Percentiles rank a stretch among this genome's conserved stretches.
Conservation (phyloP, 2,888 invertebrate species). For the Malthinus flaveolus region DNA sequence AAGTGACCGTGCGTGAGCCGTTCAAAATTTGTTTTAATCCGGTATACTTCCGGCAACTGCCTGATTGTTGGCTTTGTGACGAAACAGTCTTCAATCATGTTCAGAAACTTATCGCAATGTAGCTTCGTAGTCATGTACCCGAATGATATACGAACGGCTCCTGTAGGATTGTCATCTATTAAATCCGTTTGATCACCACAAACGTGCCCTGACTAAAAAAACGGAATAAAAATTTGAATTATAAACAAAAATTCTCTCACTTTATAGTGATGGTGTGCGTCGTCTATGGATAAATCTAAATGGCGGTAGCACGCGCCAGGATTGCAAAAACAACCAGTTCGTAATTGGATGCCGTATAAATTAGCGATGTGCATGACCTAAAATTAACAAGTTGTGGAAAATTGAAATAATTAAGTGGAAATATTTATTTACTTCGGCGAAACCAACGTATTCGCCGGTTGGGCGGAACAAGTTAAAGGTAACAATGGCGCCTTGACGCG, state of each 20-base stretch:
- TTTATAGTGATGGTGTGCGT: slow-evolving; percentile 76
- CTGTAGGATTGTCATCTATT: slow-evolving; percentile 85
- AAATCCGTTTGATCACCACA: slow-evolving; percentile 90
- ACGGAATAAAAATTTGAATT: not conserved
- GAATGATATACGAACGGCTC: slow-evolving; percentile 89
- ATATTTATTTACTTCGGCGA: slow-evolving; percentile 69
- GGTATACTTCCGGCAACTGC: slow-evolving; percentile 45
- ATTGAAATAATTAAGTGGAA: not conserved
- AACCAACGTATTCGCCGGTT: slow-evolving; percentile 83
- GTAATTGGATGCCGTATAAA: slow-evolving; percentile 79
- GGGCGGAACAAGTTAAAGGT: slow-evolving; percentile 84
- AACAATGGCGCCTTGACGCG: slow-evolving; percentile 81
- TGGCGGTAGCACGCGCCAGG: slow-evolving; percentile 91
- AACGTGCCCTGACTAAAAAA: slow-evolving; percentile 74
- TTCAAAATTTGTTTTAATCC: not conserved
- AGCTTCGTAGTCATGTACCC: slow-evolving; percentile 82
- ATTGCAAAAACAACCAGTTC: slow-evolving; percentile 97
- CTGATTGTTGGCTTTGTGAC: slow-evolving; percentile 56
- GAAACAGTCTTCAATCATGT: slow-evolving; percentile 79
- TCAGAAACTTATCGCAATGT: slow-evolving; percentile 72
- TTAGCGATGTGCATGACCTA: slow-evolving; percentile 89
- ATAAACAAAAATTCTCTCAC: slow-evolving; percentile 46
- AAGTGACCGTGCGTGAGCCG: not conserved
- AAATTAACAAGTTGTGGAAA: slow-evolving; percentile 36
- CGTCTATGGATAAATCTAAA: slow-evolving; percentile 67